phyloP scores from a whole-genome alignment of 2,888 invertebrate species.

The Habrosyne pyritoides region DNA sequence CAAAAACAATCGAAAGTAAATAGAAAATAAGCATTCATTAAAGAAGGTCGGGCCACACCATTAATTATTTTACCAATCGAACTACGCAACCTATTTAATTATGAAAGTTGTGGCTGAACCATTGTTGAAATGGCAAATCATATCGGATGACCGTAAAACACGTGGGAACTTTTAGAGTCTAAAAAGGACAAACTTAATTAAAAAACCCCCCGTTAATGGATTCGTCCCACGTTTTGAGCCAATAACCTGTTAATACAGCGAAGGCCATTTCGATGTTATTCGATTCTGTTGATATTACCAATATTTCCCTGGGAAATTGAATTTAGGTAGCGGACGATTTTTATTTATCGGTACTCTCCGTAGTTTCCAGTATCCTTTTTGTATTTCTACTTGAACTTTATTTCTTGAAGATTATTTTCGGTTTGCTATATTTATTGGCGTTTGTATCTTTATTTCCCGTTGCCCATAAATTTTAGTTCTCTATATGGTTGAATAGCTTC shows the following conservation, averaged over 20 bases:
- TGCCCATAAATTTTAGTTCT: neutral
- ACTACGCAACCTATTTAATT: neutral
- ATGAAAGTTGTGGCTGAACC: neutral
- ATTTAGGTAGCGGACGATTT: conserved; percentile 33
- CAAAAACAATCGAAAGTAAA: too few relatives aligned
- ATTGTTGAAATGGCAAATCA: neutral
- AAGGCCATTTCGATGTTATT: conserved; percentile 44
- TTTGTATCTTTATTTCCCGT: neutral
- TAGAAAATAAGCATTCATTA: too few relatives aligned
- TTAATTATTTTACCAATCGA: too few relatives aligned
- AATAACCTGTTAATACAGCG: conserved; percentile 57
- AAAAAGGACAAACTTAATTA: conserved; percentile 54
- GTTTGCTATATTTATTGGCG: neutral
- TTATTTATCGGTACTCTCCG: conserved; percentile 18
- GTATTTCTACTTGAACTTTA: neutral
- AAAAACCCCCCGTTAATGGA: conserved; percentile 53
- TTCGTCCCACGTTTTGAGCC: conserved; percentile 47
- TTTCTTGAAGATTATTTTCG: neutral
- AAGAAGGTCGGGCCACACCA: too few relatives aligned
- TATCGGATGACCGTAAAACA: neutral
- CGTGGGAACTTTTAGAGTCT: conserved; percentile 9
- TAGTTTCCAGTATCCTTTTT: neutral
- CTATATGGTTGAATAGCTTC: neutral
- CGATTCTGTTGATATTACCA: conserved; percentile 61
- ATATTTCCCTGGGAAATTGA: conserved; percentile 60